Evolutionary conservation across 2,797 vertebrate genomes (phyloP).

Genomic region (Platalea minor): DNA sequence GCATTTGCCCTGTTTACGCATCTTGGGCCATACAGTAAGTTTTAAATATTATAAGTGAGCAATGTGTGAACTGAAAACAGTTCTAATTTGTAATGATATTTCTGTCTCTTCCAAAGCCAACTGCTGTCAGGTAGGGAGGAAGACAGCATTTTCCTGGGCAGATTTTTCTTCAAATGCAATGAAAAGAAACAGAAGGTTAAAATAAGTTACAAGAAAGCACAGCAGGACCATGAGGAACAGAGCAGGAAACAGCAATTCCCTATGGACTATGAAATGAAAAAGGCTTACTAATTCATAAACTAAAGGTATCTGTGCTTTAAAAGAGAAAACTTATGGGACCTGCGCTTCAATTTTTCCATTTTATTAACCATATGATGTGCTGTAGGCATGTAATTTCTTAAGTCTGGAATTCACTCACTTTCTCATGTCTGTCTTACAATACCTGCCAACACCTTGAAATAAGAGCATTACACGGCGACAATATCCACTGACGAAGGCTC

Average conservation of each 20-base stretch:
- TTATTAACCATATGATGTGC: slow-evolving; percentile 47
- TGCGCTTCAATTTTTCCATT: slow-evolving; percentile 29
- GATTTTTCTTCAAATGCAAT: slow-evolving; percentile 16
- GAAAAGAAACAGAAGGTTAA: slow-evolving; percentile 35
- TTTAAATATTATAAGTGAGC: not conserved
- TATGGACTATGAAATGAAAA: slow-evolving; percentile 37
- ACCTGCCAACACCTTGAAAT: slow-evolving; percentile 36
- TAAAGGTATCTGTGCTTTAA: slow-evolving; percentile 26
- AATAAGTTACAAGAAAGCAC: slow-evolving; percentile 32
- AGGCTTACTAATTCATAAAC: slow-evolving; percentile 65
- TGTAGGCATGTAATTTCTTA: slow-evolving; percentile 31
- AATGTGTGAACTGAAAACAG: not conserved
- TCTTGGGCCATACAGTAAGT: not conserved
- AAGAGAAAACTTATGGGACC: slow-evolving; percentile 22
- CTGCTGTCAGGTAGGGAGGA: not conserved
- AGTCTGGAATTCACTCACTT: not conserved
- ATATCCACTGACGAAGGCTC: not conserved
- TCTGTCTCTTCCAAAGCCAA: not conserved
- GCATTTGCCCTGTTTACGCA: not conserved
- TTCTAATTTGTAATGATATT: not conserved
- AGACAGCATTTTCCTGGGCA: not conserved
- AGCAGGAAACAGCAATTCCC: slow-evolving; percentile 27
- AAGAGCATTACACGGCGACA: not conserved
- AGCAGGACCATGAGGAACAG: not conserved
- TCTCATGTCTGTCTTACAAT: not conserved